A percentile compares a stretch with the other conserved stretches of the same genome.
phyloP scores from a whole-genome alignment of 2,888 invertebrate genomes.

The Ophion slaviceki region DNA sequence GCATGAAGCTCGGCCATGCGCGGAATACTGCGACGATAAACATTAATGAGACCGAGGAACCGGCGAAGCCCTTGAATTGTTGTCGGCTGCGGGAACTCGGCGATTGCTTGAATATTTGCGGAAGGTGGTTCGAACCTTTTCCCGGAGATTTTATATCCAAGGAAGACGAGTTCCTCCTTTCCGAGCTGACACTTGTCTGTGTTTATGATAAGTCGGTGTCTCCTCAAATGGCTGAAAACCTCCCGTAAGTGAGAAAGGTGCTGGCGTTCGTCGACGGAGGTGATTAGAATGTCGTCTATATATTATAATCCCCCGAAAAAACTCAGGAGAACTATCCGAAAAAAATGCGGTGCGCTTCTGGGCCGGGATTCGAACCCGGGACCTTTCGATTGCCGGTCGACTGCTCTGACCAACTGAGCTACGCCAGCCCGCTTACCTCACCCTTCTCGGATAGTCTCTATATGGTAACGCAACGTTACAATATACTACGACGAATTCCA shows the following conservation, averaged over 20 bases:
- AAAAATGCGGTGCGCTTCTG: too few relatives aligned
- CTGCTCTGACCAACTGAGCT: too few relatives aligned
- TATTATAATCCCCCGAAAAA: too few relatives aligned
- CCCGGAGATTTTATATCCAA: neutral
- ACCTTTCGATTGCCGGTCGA: too few relatives aligned
- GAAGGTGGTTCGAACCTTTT: neutral
- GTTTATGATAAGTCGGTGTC: neutral
- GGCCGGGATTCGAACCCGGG: too few relatives aligned
- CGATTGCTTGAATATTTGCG: neutral
- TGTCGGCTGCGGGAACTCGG: neutral
- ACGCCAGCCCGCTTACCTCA: too few relatives aligned
- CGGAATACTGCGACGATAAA: neutral
- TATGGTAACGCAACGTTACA: too few relatives aligned
- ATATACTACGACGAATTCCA: neutral
- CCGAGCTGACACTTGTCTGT: neutral
- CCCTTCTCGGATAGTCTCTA: too few relatives aligned
- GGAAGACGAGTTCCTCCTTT: neutral
- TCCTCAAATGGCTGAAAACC: neutral
- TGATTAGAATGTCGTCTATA: neutral
- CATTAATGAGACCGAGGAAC: slow-evolving; percentile 10
- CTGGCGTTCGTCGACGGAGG: neutral
- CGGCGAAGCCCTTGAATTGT: neutral
- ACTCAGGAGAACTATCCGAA: too few relatives aligned
- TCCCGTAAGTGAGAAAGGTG: neutral
- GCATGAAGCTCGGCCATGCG: neutral